phyloP scores from a whole-genome alignment of 1,140 invertebrate species.

The Eubasilissa regina region DNA sequence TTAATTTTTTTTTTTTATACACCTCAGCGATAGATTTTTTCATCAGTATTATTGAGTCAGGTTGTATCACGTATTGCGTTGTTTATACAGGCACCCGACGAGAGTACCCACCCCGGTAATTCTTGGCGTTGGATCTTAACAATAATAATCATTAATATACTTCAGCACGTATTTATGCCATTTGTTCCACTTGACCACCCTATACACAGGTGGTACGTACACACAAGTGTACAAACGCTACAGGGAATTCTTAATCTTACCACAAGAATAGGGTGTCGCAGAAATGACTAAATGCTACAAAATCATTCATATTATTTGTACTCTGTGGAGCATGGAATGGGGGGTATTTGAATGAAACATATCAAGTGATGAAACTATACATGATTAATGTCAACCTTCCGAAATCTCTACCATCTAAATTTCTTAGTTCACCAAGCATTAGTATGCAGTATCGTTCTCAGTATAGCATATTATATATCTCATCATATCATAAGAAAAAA shows the following conservation, averaged over 20 bases:
- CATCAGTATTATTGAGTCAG: not conserved
- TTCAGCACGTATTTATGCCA: slow-evolving; percentile 58
- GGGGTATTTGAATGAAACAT: too few relatives aligned
- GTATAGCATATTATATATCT: too few relatives aligned
- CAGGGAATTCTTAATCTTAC: slow-evolving; percentile 36
- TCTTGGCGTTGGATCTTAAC: slow-evolving; percentile 51
- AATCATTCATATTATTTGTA: not conserved
- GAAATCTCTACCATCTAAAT: too few relatives aligned
- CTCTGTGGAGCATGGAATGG: too few relatives aligned
- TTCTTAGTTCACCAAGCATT: too few relatives aligned
- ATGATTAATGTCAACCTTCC: too few relatives aligned
- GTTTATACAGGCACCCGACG: not conserved
- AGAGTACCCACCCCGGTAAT: slow-evolving; percentile 13
- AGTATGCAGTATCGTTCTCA: too few relatives aligned
- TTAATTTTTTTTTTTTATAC: too few relatives aligned
- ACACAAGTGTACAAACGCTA: not conserved
- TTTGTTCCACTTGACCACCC: slow-evolving; percentile 56
- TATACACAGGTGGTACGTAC: slow-evolving; percentile 1
- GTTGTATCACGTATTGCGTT: not conserved
- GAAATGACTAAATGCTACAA: not conserved
- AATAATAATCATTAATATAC: slow-evolving; percentile 61
- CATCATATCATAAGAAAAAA: too few relatives aligned
- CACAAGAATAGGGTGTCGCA: slow-evolving; percentile 6
- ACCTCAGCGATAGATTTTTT: too few relatives aligned
- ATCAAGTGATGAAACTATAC: too few relatives aligned